Conservation (phyloP, 2,888 invertebrate species). For the Eupithecia centaureata region DNA sequence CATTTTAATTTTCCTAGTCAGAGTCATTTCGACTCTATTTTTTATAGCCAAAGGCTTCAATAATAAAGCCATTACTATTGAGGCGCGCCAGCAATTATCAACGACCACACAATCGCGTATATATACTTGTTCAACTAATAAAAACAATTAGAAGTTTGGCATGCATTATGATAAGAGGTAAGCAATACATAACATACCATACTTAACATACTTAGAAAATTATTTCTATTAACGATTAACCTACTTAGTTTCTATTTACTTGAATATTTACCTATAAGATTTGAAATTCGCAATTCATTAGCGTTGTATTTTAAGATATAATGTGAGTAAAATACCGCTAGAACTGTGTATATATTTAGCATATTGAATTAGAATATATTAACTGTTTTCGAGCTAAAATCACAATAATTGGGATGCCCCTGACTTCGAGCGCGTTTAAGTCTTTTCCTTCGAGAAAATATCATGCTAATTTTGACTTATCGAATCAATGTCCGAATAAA, state of each 20-base stretch:
- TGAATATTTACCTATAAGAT: too few relatives aligned
- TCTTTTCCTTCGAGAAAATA: conserved; percentile 27
- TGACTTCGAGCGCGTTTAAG: conserved; percentile 30
- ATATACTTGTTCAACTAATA: neutral
- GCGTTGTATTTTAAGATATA: too few relatives aligned
- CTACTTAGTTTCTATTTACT: too few relatives aligned
- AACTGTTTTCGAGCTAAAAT: neutral
- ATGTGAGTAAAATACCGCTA: too few relatives aligned
- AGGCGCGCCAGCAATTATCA: neutral
- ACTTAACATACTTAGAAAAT: neutral
- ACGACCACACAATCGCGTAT: neutral
- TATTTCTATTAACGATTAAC: neutral
- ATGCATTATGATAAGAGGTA: neutral
- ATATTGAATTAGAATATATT: neutral
- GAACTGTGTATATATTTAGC: neutral
- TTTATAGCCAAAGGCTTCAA: neutral
- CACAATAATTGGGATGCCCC: neutral
- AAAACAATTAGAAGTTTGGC: neutral
- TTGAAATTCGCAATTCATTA: neutral
- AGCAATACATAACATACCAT: neutral
- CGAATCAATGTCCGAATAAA: neutral
- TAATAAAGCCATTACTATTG: neutral
- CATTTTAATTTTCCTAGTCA: neutral
- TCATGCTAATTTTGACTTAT: neutral
- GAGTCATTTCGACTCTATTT: neutral